Percentiles rank a stretch among this genome's conserved stretches.
Conservation (phyloP, 2,797 vertebrate genomes). For the Coracias cyanogaster region DNA sequence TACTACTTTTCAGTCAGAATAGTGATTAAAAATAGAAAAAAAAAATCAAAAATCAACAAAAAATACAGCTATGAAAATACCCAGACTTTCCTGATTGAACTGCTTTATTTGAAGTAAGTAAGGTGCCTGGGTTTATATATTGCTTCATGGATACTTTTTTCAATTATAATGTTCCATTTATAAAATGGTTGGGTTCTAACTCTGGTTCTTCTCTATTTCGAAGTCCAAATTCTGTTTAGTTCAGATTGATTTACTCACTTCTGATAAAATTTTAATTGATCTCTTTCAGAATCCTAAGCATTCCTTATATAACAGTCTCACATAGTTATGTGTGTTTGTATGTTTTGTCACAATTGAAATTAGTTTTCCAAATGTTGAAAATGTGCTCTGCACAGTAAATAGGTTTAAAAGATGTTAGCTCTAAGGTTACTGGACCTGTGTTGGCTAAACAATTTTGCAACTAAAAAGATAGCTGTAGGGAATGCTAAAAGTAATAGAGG, state of each 20-base stretch:
- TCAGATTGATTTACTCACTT: background rate
- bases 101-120: background rate
- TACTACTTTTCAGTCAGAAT: background rate
- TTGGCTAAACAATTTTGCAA: background rate
- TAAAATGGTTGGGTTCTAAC: background rate
- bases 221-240: background rate
- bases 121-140: background rate
- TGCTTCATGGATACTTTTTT: background rate
- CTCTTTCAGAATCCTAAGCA: background rate
- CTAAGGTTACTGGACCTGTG: background rate
- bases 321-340: background rate
- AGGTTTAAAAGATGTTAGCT: background rate
- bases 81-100: accelerated
- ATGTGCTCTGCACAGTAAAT: background rate
- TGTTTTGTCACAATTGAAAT: background rate
- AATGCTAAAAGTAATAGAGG: background rate
- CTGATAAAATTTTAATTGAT: background rate
- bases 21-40: background rate
- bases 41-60: accelerated
- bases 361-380: background rate
- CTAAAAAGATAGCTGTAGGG: background rate
- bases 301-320: background rate
- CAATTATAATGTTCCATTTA: background rate
- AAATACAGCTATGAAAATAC: background rate
- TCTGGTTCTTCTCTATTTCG: background rate